phyloP scores from a whole-genome alignment of 2,888 invertebrate genomes.

The Apeira syringaria region DNA sequence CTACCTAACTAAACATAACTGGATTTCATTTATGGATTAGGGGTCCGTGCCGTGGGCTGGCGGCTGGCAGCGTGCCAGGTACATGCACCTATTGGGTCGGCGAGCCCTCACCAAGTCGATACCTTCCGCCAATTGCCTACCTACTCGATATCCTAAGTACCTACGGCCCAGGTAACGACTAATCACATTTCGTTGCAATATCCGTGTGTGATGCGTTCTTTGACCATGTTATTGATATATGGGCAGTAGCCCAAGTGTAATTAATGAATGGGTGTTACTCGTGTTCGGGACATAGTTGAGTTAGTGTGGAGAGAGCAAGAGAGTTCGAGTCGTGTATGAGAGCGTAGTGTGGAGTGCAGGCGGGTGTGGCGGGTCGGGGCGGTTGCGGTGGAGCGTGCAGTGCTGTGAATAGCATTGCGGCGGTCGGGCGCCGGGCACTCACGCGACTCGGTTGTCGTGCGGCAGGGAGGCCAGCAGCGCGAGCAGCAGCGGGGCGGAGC shows the following conservation, averaged over 20 bases:
- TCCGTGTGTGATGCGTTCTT: too few relatives aligned
- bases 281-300: too few relatives aligned
- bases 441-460: slow-evolving; percentile 53
- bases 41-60: neutral
- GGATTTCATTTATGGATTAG: too few relatives aligned
- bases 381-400: neutral
- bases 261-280: too few relatives aligned
- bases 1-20: too few relatives aligned
- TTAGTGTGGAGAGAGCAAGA: too few relatives aligned
- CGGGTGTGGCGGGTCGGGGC: neutral
- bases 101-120: neutral
- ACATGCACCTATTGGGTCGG: neutral
- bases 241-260: too few relatives aligned
- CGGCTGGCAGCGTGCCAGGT: neutral
- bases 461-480: slow-evolving; percentile 52
- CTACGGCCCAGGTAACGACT: too few relatives aligned
- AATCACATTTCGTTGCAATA: too few relatives aligned
- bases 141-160: too few relatives aligned
- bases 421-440: slow-evolving; percentile 30
- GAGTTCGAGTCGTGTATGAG: too few relatives aligned
- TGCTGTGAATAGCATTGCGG: neutral
- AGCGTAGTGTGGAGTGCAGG: neutral
- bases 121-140: neutral
- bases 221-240: too few relatives aligned
- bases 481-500: slow-evolving; percentile 46